A percentile compares a stretch with the other conserved stretches of the same genome.
Conservation (phyloP, 2,888 invertebrate species). For the Encarsia formosa region DNA sequence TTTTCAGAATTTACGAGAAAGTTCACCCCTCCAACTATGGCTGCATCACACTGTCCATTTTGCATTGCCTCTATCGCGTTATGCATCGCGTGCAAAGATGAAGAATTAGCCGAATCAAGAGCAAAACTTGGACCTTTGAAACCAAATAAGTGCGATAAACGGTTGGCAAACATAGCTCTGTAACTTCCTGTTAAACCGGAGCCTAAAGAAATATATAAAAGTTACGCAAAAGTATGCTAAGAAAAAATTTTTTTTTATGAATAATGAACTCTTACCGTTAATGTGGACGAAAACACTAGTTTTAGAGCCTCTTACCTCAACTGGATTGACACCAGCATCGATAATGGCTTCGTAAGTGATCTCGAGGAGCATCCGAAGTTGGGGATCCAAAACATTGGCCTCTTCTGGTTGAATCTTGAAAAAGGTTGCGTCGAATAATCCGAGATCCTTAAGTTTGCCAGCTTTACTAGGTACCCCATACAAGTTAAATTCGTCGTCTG, state of each 20-base stretch:
- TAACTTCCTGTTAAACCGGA: conserved; percentile 93
- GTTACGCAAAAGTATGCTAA: too few species aligned
- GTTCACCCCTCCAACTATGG: conserved; percentile 91
- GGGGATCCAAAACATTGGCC: conserved; percentile 89
- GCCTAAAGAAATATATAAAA: conserved; percentile 49
- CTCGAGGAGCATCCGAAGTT: conserved; percentile 84
- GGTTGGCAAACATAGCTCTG: conserved; percentile 94
- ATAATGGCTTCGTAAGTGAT: conserved; percentile 87
- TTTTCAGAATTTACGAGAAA: conserved; percentile 84
- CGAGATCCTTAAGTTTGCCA: conserved; percentile 78
- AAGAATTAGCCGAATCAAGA: conserved; percentile 96
- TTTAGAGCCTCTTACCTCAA: conserved; percentile 75
- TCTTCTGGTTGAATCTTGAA: conserved; percentile 91
- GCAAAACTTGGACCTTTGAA: conserved; percentile 93
- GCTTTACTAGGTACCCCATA: conserved; percentile 75
- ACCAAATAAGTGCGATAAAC: conserved; percentile 93
- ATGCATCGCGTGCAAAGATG: conserved; percentile 86
- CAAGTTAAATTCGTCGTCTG: conserved; percentile 80
- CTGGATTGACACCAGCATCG: conserved; percentile 84
- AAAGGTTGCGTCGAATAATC: conserved; percentile 81
- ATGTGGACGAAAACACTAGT: conserved; percentile 95
- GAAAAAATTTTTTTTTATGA: too few species aligned
- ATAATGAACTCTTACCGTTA: too few species aligned
- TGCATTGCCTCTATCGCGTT: conserved; percentile 79
- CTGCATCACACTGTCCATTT: conserved; percentile 89